These are phyloP conservation scores for Scrobipalpa costella DNA, from an alignment of 2,888 invertebrate species.

Conservation along the genomic window DNA sequence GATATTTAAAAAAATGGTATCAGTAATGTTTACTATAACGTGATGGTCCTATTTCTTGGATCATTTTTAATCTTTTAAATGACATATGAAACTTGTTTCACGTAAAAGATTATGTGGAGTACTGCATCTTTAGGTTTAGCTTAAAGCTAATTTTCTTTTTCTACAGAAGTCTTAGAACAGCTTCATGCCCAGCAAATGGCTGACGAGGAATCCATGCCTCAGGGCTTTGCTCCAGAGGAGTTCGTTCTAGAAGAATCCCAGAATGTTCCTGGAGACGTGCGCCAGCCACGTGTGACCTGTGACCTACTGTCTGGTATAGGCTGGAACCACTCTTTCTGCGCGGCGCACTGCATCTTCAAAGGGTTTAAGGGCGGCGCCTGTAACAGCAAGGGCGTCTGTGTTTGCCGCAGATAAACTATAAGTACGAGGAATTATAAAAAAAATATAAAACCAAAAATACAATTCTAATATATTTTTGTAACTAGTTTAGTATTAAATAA, in stretches of 20 bases:
- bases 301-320: constrained; percentile 7
- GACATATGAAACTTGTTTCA: too few relatives aligned
- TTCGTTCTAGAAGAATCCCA: neutral
- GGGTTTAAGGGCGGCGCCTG: constrained; percentile 8
- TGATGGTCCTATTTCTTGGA: too few relatives aligned
- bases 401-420: neutral
- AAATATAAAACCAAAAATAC: too few relatives aligned
- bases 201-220: neutral
- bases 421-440: too few relatives aligned
- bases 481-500: too few relatives aligned
- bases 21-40: too few relatives aligned
- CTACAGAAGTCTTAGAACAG: neutral
- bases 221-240: neutral
- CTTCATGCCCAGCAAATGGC: neutral
- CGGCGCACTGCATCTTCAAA: constrained; percentile 2
- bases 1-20: too few relatives aligned
- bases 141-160: neutral
- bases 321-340: constrained; percentile 12
- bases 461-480: too few relatives aligned
- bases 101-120: too few relatives aligned
- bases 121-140: neutral
- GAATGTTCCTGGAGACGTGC: neutral
- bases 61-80: too few relatives aligned
- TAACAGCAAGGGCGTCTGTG: constrained; percentile 2
- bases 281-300: constrained; percentile 5